Percentiles rank a stretch among this genome's conserved stretches.
Conservation (phyloP, 1,140 invertebrate species). For the Wiebesia pumilae region DNA sequence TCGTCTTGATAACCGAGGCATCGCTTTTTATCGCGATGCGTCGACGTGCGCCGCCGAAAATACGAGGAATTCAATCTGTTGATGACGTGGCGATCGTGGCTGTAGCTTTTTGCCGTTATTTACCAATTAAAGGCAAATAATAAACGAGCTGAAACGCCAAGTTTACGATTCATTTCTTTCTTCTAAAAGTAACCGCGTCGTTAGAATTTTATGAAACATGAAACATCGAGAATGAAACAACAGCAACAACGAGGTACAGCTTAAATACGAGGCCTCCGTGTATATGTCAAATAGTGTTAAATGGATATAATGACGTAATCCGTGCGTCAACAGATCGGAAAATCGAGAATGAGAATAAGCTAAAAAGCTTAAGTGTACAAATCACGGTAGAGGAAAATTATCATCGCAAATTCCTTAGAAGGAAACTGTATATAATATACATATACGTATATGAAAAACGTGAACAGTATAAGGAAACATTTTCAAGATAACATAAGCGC, state of each 20-base stretch:
- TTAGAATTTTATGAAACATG: neutral
- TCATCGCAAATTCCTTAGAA: too few species aligned
- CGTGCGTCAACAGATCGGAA: neutral
- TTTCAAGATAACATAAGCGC: too few species aligned
- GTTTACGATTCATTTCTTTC: constrained; percentile 14
- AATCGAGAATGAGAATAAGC: neutral
- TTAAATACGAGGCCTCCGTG: neutral
- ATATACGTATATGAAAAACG: too few species aligned
- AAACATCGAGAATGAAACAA: neutral
- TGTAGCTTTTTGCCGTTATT: neutral
- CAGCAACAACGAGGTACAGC: too few species aligned
- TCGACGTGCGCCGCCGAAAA: too few species aligned
- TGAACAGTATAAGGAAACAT: too few species aligned
- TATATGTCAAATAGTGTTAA: neutral
- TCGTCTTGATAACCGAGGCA: neutral
- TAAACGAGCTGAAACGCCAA: neutral
- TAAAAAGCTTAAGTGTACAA: neutral
- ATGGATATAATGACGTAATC: neutral
- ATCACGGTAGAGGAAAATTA: neutral
- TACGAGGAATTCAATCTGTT: neutral
- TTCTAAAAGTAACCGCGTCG: neutral
- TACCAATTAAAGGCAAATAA: neutral
- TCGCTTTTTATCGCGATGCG: neutral
- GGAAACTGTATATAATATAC: too few species aligned
- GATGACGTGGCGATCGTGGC: neutral